A percentile compares a stretch with the other conserved stretches of the same genome.
phyloP scores from a whole-genome alignment of 2,797 vertebrate species.

The Eutrigla gurnardus region DNA sequence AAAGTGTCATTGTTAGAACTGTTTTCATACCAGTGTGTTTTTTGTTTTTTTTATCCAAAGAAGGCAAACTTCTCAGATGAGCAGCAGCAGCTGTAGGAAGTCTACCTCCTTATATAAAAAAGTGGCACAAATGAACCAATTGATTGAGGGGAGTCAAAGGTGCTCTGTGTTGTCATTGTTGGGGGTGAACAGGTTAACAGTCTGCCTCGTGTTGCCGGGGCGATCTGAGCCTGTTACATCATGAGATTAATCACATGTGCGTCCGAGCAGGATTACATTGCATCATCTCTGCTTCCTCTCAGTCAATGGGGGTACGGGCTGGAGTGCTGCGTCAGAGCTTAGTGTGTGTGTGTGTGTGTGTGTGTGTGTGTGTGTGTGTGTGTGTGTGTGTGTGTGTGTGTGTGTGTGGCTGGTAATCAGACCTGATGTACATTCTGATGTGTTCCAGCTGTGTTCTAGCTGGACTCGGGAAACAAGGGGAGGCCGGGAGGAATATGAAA shows the following conservation, averaged over 20 bases:
- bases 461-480: neutral
- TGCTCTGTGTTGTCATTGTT: neutral
- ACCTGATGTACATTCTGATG: conserved; percentile 42
- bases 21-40: neutral
- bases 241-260: conserved; percentile 43
- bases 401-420: neutral
- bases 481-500: neutral
- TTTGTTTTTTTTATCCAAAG: neutral
- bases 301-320: neutral
- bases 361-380: conserved; percentile 14
- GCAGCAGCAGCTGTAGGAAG: neutral
- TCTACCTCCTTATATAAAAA: neutral
- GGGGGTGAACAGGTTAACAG: conserved; percentile 16
- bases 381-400: conserved; percentile 15
- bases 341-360: conserved; percentile 12
- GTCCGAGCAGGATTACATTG: conserved; percentile 50
- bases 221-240: conserved; percentile 37
- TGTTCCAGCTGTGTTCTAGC: conserved; percentile 61
- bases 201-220: neutral
- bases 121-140: neutral
- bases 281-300: conserved; percentile 60
- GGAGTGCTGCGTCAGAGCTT: conserved; percentile 14
- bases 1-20: neutral
- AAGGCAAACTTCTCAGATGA: neutral
- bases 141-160: neutral